Percentiles rank a stretch among this genome's conserved stretches.
phyloP scores from a whole-genome alignment of 2,113 vertebrate genomes.

The Syngnathoides biaculeatus region DNA sequence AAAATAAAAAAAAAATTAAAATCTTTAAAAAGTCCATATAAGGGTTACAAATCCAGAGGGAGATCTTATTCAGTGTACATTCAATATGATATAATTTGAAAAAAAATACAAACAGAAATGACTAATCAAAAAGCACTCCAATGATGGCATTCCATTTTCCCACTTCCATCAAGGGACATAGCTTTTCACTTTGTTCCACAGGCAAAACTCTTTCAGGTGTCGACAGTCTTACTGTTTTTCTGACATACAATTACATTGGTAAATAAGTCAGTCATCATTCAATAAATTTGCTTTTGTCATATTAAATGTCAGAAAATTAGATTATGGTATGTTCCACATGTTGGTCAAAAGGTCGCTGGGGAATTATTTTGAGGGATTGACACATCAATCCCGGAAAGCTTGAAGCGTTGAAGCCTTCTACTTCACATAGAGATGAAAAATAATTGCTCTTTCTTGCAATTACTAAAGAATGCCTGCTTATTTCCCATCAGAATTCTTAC shows the following conservation, averaged over 20 bases:
- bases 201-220: constrained; percentile 5
- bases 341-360: constrained; percentile 18
- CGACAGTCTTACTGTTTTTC: constrained; percentile 12
- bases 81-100: too few relatives aligned
- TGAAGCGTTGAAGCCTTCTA: constrained; percentile 15
- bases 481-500: constrained; percentile 46
- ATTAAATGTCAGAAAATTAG: constrained; percentile 5
- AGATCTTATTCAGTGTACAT: too few relatives aligned
- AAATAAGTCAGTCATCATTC: not conserved
- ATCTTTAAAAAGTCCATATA: too few relatives aligned
- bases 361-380: constrained; percentile 35
- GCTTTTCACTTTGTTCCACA: constrained; percentile 14
- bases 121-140: too few relatives aligned
- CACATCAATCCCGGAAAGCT: constrained; percentile 28
- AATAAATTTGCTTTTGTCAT: constrained; percentile 15
- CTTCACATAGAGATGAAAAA: constrained; percentile 56
- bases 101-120: too few relatives aligned
- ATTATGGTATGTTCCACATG: constrained; percentile 28
- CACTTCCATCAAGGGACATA: too few relatives aligned
- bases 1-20: too few relatives aligned
- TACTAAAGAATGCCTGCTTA: constrained; percentile 27
- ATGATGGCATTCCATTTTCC: too few relatives aligned
- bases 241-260: constrained; percentile 5
- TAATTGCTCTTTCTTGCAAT: constrained; percentile 64
- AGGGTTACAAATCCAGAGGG: too few relatives aligned